phyloP scores from a whole-genome alignment of 2,888 invertebrate genomes.

The Neocrepidodera transversa region DNA sequence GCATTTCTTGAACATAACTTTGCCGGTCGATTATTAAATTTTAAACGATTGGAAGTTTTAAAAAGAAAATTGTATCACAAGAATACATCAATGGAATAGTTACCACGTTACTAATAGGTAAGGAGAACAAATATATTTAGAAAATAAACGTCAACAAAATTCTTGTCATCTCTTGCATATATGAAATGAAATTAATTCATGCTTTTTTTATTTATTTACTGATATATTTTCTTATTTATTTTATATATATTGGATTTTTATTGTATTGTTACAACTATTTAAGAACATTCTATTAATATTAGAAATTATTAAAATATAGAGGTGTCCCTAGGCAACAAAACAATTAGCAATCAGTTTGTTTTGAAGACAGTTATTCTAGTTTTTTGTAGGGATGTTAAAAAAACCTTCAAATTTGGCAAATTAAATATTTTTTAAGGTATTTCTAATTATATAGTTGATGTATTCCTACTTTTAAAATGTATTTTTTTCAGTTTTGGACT shows the following conservation, averaged over 20 bases:
- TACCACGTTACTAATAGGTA: no score
- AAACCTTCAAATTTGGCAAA: conserved; percentile 36
- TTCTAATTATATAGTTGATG: background rate
- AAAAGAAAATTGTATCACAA: no score
- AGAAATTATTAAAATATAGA: background rate
- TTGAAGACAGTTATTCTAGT: conserved; percentile 46
- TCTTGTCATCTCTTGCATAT: no score
- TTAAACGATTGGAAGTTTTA: no score
- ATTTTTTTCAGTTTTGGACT: conserved; percentile 34
- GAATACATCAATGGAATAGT: no score
- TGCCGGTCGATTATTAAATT: no score
- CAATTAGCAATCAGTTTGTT: conserved; percentile 50
- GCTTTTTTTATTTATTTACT: conserved; percentile 28
- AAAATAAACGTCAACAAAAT: background rate
- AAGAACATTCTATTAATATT: conserved; percentile 1
- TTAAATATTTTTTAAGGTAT: conserved; percentile 36
- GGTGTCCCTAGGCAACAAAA: conserved; percentile 47
- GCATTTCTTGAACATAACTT: no score
- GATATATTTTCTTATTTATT: conserved; percentile 26
- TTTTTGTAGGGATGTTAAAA: conserved; percentile 45
- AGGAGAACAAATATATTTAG: background rate
- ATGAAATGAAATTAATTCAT: conserved; percentile 29
- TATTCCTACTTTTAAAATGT: background rate
- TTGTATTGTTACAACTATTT: conserved; percentile 26
- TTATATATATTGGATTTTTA: conserved; percentile 26